These are phyloP conservation scores for Gymnobelideus leadbeateri DNA, from an alignment of 2,113 vertebrate genomes.

Conservation along the genomic window DNA sequence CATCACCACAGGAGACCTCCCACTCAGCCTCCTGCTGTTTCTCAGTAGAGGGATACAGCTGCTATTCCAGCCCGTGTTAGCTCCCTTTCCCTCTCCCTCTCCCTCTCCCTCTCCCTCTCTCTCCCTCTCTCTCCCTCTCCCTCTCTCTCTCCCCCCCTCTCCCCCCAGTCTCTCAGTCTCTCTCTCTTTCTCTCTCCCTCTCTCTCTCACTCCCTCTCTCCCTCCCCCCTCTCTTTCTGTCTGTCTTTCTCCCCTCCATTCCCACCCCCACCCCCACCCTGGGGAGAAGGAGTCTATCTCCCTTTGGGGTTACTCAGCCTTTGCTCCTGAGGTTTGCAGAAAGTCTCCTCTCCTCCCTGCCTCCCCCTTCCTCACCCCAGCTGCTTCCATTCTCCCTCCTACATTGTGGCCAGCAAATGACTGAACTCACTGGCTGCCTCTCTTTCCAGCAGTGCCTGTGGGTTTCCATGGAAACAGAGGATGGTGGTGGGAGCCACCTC, in stretches of 20 bases:
- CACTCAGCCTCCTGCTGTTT: conserved; percentile 78
- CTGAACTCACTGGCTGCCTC: conserved; percentile 73
- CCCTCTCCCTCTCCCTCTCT: not conserved
- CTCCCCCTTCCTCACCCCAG: conserved; percentile 53
- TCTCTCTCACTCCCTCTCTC: not conserved
- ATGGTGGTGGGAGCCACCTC: conserved; percentile 78
- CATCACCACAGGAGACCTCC: conserved; percentile 66
- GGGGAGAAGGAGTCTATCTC: conserved; percentile 39
- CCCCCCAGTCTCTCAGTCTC: too few relatives aligned
- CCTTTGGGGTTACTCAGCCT: conserved; percentile 14
- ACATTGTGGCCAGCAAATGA: conserved; percentile 70
- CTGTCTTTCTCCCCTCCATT: not conserved
- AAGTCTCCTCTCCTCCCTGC: conserved; percentile 18
- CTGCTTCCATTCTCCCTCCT: conserved; percentile 73
- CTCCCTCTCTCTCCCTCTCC: too few relatives aligned
- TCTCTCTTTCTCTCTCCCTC: conserved; percentile 51
- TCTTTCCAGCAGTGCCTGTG: conserved; percentile 67
- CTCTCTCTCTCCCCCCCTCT: too few relatives aligned
- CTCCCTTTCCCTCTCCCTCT: too few relatives aligned
- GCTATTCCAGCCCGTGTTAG: conserved; percentile 50
- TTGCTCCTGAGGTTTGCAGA: conserved; percentile 50
- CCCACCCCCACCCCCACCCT: not conserved
- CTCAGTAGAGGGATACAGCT: conserved; percentile 67
- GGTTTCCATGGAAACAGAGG: conserved; percentile 79
- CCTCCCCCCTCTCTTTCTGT: too few relatives aligned